phyloP scores from a whole-genome alignment of 2,113 vertebrate genomes.

The Pelvicachromis taeniatus region DNA sequence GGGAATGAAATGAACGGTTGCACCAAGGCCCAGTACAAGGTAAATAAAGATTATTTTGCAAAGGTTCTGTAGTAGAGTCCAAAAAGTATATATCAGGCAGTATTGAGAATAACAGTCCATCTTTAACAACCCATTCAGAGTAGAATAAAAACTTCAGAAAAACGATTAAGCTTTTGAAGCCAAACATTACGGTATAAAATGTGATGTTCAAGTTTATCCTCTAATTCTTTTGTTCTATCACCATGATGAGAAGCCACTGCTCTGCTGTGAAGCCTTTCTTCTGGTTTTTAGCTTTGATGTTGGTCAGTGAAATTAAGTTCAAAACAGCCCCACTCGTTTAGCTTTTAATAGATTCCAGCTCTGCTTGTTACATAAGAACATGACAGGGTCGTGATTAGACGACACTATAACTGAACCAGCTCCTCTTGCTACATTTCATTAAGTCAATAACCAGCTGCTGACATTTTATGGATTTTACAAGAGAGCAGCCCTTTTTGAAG shows the following conservation, averaged over 20 bases:
- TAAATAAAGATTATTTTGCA: not conserved
- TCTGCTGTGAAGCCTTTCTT: not conserved
- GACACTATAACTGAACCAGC: not conserved
- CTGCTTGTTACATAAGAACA: not conserved
- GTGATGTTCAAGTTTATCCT: not conserved
- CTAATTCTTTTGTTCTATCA: not conserved
- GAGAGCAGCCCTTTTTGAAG: not conserved
- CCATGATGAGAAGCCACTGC: not conserved
- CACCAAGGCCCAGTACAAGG: not conserved
- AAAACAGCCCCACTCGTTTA: not conserved
- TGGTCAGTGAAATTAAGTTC: not conserved
- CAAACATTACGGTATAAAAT: not conserved
- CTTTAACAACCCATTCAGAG: not conserved
- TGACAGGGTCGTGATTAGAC: not conserved
- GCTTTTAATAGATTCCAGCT: constrained; percentile 16
- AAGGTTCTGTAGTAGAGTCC: not conserved
- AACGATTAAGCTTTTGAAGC: not conserved
- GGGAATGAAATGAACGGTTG: not conserved
- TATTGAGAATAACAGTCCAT: not conserved
- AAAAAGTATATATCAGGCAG: not conserved
- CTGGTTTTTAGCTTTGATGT: not conserved
- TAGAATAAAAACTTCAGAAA: not conserved
- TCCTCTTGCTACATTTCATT: not conserved
- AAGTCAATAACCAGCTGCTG: constrained; percentile 5
- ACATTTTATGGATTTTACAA: constrained; percentile 7